Base-by-base conservation (phyloP, 2,888 invertebrate species). In the Gastrophysa polygoni region DNA sequence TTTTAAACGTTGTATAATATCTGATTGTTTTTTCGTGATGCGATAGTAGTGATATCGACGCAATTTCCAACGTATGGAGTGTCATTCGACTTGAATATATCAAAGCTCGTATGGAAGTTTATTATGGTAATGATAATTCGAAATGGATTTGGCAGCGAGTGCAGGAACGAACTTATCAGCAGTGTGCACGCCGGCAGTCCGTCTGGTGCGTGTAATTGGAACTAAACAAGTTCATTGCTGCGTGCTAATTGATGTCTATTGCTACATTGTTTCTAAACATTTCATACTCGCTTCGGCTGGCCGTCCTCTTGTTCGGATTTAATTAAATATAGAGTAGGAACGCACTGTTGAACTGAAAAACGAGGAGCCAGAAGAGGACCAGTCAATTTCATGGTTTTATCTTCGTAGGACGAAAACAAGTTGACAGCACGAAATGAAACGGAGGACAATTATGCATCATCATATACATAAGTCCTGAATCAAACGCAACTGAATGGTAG, bases 161-260 rank as follows among this genome's bases (percentile, higher is more conserved):
- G 63, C 57, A 46, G 52, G 52, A 28, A 56, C 59, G 51, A 67
- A 69, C 73, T 80, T 80, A 80, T 80, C 80, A 79, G 78, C 73
- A 75, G 69, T 73, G 75, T 75, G 79, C 80, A 80, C 77, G 73
- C 78, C 70, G 73, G 74, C 71, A 73, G 75, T 75, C 76, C 79
- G 77, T 78, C 77, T 78, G 80, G 78, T 79, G 81, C 80, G 80
- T 80, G 79, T 80, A 81, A 81, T 81, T 81, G 79, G 76, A 77
- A 80, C 80, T 78, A 80, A 80, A 81, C 81, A 80, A 80, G 80
- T 80, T 77, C 81, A 81, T 73, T 77, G 78, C 80, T 78, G 80
- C 81, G 80, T 79, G 78, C 79, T 81, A 81, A 81, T 81, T 81
- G 80, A 79, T 77, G 80, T 77, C 80, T 80, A 80, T 81, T 79